Evolutionary conservation across 2,113 vertebrate species (phyloP).

Genomic region (Gallinago undulata): DNA sequence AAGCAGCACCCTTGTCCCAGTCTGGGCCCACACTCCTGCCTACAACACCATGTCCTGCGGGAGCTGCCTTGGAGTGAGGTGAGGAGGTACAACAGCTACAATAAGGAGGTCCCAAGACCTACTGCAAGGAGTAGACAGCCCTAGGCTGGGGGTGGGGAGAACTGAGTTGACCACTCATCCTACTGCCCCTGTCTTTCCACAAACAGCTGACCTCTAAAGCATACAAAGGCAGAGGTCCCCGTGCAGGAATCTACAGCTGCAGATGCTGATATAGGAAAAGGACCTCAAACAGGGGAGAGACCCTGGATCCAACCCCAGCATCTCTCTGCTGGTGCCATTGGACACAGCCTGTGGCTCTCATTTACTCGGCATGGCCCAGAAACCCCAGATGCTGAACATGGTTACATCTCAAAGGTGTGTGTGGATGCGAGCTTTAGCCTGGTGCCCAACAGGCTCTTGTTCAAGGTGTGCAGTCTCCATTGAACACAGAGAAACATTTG

Average conservation of each 20-base stretch:
- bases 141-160: no score
- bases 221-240: background rate
- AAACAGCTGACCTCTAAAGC: background rate
- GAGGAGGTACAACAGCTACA: background rate
- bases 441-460: background rate
- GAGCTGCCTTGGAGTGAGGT: background rate
- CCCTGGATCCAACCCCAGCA: background rate
- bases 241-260: background rate
- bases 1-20: background rate
- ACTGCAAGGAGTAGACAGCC: background rate
- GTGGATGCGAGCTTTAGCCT: background rate
- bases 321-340: background rate
- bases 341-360: background rate
- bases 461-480: background rate
- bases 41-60: accelerated
- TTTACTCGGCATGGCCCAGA: background rate
- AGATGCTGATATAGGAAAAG: background rate
- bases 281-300: background rate
- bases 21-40: background rate
- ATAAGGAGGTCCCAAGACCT: background rate
- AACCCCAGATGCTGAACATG: background rate
- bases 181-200: background rate
- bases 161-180: background rate
- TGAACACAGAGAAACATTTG: accelerated
- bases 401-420: background rate